These are phyloP conservation scores for Dryococelus australis DNA, from an alignment of 2,888 invertebrate species.

Conservation along the genomic window DNA sequence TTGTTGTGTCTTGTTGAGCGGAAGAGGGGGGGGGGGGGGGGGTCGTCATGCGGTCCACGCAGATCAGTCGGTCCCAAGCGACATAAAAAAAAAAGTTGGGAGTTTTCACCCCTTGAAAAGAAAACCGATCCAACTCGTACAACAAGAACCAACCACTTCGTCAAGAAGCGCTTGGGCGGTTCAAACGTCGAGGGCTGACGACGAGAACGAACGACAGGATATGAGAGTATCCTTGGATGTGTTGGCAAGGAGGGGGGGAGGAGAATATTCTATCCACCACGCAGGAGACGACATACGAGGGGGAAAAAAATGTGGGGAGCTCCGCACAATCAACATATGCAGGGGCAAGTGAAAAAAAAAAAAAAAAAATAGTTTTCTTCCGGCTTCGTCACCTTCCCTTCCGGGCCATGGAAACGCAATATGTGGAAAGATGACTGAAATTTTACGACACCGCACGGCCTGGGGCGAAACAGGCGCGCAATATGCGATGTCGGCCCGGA, in stretches of 20 bases:
- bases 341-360: background rate
- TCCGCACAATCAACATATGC: background rate
- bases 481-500: background rate
- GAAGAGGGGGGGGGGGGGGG: too few species aligned
- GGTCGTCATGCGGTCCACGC: background rate
- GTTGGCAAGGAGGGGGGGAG: background rate
- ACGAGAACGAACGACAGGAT: background rate
- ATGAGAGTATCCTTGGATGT: background rate
- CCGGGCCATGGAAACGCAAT: background rate
- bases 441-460: background rate
- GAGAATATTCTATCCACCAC: background rate
- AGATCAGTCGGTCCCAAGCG: background rate
- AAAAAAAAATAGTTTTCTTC: too few species aligned
- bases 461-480: background rate
- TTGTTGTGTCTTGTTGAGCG: background rate
- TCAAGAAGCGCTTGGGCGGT: background rate
- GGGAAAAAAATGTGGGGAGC: background rate
- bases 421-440: background rate
- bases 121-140: slow-evolving; percentile 11
- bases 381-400: background rate
- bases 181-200: background rate
- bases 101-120: background rate
- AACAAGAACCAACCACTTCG: slow-evolving; percentile 10
- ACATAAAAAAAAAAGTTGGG: background rate
- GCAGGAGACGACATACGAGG: background rate